Percentiles rank a stretch among this genome's conserved stretches.
phyloP scores from a whole-genome alignment of 2,797 vertebrate genomes.

The Labroides dimidiatus region DNA sequence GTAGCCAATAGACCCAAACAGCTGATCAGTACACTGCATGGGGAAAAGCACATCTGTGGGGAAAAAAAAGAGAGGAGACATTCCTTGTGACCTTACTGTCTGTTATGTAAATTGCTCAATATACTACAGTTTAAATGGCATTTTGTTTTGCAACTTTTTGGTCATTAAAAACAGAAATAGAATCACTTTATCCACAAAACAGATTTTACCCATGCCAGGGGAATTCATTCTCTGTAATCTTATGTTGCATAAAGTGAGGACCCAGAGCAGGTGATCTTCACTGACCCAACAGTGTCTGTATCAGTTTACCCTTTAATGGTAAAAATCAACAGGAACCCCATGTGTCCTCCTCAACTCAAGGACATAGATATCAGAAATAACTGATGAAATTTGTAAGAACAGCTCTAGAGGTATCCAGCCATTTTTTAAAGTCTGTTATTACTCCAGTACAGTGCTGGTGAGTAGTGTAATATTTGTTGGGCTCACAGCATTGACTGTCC shows the following conservation, averaged over 20 bases:
- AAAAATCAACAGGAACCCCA: neutral
- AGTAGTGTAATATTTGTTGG: neutral
- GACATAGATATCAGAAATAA: neutral
- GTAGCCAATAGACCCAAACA: no score
- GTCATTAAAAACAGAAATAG: conserved; percentile 20
- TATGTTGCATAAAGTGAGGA: neutral
- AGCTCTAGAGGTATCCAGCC: neutral
- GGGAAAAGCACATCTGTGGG: no score
- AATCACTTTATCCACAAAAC: conserved; percentile 19
- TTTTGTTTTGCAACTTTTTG: conserved; percentile 14
- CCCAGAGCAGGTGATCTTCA: neutral
- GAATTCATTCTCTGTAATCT: conserved; percentile 6
- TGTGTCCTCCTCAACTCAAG: neutral
- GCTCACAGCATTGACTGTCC: neutral
- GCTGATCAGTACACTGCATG: no score
- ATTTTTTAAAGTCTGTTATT: neutral
- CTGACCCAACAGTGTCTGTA: conserved; percentile 21
- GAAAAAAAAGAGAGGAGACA: no score
- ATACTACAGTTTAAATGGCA: neutral
- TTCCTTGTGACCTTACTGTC: no score
- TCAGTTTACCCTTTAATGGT: neutral
- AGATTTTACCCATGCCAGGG: conserved; percentile 22
- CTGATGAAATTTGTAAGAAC: neutral
- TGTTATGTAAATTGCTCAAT: conserved; percentile 13
- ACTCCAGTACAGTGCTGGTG: neutral